Evolutionary conservation across 2,113 vertebrate species (phyloP), one percentile per base, ranked within the genome.

Genomic region (Illadopsis cleaveri): DNA sequence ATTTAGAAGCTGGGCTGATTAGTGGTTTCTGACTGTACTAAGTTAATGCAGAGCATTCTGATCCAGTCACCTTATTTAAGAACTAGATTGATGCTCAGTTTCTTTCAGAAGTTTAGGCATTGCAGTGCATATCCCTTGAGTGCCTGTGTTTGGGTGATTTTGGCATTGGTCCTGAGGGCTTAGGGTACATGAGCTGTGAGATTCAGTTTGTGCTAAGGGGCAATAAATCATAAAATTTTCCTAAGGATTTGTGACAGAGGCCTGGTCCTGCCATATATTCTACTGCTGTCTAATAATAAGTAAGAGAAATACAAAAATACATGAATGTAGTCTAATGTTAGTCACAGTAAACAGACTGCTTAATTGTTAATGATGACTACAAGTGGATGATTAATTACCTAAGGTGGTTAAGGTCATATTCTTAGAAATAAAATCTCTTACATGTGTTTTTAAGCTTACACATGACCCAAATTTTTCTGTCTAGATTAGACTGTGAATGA

Each of bases 71-170:
- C 6, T 69, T 70, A 38, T 42, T 64, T 42, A 77, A 73, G 30
- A 75, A n/a, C 19, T 35, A 85, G 18, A 47, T 13, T 42, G 31
- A 60, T 42, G 30, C 14, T 64, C 33, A 50, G 8, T 77, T 80
- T 64, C 40, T 57, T 5, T 65, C 37, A 58, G 20, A 79, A 92
- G 19, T 66, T 30, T 50, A 35, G 38, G 12, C 30, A 45, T 37
- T 57, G 40, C 12, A 65, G 16, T 12, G 12, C 14, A 8, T 40
- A 18, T 44, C 15, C 16, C 37, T 50, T 27, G 35, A 66, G 23
- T 51, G 28, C 6, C 27, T 60, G 2, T 0, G 0, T 66, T 54
- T 70, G 16, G 7, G 11, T 61, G n/a, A 44, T n/a, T 4, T 37
- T 60, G 35, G 4, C 53, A 17, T 38, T 54, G 28, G 23, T 70